Evolutionary conservation across 2,797 vertebrate species (phyloP), one percentile per base, ranked within the genome.

Genomic region (Orientallactaga sibirica): DNA sequence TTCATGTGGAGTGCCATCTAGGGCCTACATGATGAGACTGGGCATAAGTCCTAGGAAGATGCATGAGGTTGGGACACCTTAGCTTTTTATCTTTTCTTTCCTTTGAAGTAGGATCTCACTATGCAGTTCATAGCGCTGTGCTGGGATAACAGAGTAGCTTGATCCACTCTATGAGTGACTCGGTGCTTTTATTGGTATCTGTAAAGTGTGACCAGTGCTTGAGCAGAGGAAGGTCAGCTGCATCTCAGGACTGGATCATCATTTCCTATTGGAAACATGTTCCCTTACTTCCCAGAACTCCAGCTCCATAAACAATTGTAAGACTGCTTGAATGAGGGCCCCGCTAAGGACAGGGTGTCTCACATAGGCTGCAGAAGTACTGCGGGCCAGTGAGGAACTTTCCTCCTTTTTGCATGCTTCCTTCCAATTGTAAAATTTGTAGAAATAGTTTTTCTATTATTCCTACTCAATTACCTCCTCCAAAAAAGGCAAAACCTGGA

Each of bases 21-120:
- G 37, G 80, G 18, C 12, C 6, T 43, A 1, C 27, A 2, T 12
- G 2, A 25, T 15, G 8, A 5, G 0, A 58, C 16, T 11, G 2
- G n/a, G 9, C 6, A 9, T 10, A 18, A 27, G 22, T 16, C 27
- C 8, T 5, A 0, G 2, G 27, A 67, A 84, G 77, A 92, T 67
- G 43, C 15, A 15, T 19, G 41, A 74, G 20, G 5, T 58, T 24
- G n/a, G 15, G 16, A 4, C 20, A 7, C 64, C 41, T 24, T 12
- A 14, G 55, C 55, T 58, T 58, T 58, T 58, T 16, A 16, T 58
- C 55, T 58, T 55, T 55, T 55, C 43, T 48, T 48, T 48, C 10
- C 55, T 58, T 58, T 84, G 48, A 33, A 70, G 16, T 0, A 27
- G 1, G 18, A 2, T 14, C 19, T 68, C 43, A 55, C 0, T 12